phyloP scores from a whole-genome alignment of 2,888 invertebrate species.

The Chorisops tibialis region DNA sequence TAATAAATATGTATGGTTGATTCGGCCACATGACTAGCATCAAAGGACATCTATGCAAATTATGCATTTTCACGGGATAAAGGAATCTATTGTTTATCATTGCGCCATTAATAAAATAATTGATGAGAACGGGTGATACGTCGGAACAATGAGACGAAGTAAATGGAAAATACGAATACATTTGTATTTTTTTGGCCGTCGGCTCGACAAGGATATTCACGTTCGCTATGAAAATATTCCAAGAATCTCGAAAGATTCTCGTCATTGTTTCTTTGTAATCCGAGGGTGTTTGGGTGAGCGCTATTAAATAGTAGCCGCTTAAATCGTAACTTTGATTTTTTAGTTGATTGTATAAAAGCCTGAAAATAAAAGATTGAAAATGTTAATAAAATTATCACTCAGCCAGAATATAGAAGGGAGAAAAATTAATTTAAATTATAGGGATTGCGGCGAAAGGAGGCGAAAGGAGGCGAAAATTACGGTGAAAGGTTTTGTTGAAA shows the following conservation, averaged over 20 bases:
- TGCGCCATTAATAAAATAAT: neutral
- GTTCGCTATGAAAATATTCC: conserved; percentile 1
- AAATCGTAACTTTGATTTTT: neutral
- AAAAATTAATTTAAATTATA: neutral
- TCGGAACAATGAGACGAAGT: neutral
- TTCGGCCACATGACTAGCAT: conserved; percentile 15
- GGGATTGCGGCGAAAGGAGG: too few relatives aligned
- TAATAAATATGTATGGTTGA: conserved; percentile 22
- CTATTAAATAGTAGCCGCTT: conserved; percentile 9
- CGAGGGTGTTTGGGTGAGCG: neutral
- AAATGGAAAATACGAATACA: conserved; percentile 10
- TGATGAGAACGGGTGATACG: neutral
- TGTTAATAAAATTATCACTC: neutral
- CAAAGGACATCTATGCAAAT: conserved; percentile 23
- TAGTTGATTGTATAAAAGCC: neutral
- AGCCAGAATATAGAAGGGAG: neutral
- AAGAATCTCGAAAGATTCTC: conserved; percentile 1
- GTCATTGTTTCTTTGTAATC: neutral
- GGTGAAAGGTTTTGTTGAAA: too few relatives aligned
- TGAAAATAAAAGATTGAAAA: neutral
- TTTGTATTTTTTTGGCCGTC: neutral
- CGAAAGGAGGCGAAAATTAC: too few relatives aligned
- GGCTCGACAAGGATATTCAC: neutral
- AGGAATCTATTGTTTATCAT: neutral
- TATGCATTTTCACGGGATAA: conserved; percentile 14